A percentile compares a stretch with the other conserved stretches of the same genome.
Evolutionary conservation across 2,888 invertebrate species (phyloP).

Genomic region (Pasiphila rectangulata): DNA sequence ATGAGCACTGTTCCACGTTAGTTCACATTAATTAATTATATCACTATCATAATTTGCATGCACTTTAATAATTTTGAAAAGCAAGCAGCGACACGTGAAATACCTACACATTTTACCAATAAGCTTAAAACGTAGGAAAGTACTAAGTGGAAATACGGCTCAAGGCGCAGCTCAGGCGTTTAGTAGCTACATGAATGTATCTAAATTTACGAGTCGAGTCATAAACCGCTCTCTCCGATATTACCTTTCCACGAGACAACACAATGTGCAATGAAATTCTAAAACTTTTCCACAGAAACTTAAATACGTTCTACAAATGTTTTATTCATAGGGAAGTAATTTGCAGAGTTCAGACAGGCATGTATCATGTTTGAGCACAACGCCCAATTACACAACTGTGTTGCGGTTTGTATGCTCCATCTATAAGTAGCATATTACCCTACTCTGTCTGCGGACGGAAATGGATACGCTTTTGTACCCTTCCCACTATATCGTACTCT

Average conservation of each 20-base stretch:
- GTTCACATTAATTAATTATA: constrained; percentile 2
- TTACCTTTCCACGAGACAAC: constrained; percentile 14
- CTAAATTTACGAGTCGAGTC: constrained; percentile 23
- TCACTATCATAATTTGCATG: background rate
- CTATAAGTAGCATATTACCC: constrained; percentile 35
- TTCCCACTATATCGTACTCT: constrained; percentile 19
- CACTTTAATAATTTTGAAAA: background rate
- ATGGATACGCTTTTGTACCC: constrained; percentile 34
- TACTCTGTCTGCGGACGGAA: constrained; percentile 29
- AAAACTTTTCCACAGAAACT: constrained; percentile 24
- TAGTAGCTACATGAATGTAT: constrained; percentile 7
- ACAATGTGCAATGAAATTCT: constrained; percentile 24
- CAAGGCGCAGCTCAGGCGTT: constrained; percentile 7
- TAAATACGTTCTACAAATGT: constrained; percentile 25
- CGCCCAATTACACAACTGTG: constrained; percentile 42
- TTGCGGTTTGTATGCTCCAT: constrained; percentile 30
- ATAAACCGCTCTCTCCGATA: constrained; percentile 21
- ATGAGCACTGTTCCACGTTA: background rate
- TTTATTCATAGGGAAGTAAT: constrained; percentile 42
- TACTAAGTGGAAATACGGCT: constrained; percentile 2
- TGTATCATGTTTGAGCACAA: constrained; percentile 39
- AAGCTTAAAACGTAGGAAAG: background rate
- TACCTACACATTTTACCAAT: too few species aligned
- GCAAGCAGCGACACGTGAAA: background rate
- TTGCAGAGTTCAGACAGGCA: constrained; percentile 37